phyloP scores from a whole-genome alignment of 2,797 vertebrate species.

The Peromyscus aztecus region DNA sequence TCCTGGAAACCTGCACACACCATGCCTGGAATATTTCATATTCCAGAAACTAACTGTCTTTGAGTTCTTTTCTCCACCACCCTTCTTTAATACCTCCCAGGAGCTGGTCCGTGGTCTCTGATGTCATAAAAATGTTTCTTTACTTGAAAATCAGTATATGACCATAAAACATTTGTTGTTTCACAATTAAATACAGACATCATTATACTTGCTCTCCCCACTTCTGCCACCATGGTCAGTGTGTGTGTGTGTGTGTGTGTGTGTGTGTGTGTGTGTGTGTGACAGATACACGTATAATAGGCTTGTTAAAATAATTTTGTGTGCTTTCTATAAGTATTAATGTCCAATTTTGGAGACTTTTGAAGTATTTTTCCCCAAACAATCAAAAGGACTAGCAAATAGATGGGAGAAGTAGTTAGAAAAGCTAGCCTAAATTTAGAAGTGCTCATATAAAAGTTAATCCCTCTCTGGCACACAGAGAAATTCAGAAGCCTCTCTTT shows the following conservation, averaged over 20 bases:
- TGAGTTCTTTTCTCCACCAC: background rate
- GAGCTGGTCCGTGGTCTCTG: background rate
- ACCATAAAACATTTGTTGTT: background rate
- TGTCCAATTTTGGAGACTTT: slow-evolving; percentile 47
- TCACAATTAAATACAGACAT: slow-evolving; percentile 42
- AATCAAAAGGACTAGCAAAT: slow-evolving; percentile 1
- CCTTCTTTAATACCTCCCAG: background rate
- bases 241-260: background rate
- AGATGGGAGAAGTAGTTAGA: background rate
- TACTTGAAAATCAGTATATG: slow-evolving; percentile 38
- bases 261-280: background rate
- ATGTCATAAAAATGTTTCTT: background rate
- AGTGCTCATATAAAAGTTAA: slow-evolving; percentile 25
- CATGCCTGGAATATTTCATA: background rate
- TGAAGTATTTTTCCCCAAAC: slow-evolving; percentile 55
- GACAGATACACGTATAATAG: background rate
- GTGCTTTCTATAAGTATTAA: background rate
- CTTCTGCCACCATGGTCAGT: background rate
- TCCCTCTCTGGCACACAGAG: slow-evolving; percentile 58
- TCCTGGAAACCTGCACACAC: background rate
- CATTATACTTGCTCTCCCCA: background rate
- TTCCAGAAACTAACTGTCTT: background rate
- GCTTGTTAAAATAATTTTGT: slow-evolving; percentile 39
- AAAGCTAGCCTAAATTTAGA: slow-evolving; percentile 69
- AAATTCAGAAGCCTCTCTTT: slow-evolving; percentile 52